Conservation (phyloP, 92 coral and sea anemone genomes). For the Ricordea florida region DNA sequence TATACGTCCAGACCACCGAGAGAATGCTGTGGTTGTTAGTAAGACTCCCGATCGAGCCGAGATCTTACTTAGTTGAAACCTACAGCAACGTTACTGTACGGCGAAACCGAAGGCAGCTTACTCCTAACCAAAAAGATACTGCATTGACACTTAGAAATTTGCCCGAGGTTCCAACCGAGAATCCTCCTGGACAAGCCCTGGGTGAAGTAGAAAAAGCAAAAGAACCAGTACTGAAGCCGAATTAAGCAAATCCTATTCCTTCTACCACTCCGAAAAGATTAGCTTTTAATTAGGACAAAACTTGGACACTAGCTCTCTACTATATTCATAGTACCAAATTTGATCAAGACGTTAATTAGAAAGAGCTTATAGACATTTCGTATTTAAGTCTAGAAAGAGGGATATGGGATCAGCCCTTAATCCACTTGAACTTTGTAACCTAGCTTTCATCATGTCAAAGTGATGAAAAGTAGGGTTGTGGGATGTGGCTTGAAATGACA, state of each 20-base stretch:
- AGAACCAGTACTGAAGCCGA: background rate
- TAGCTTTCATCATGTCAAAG: too few relatives aligned
- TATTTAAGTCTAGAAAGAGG: constrained; percentile 25
- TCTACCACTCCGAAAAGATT: background rate
- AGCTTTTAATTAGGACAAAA: background rate
- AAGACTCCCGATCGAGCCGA: constrained; percentile 26
- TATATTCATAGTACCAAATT: background rate
- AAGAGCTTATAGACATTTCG: constrained; percentile 1
- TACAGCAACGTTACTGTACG: background rate
- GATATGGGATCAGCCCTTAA: constrained; percentile 26
- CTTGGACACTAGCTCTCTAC: background rate
- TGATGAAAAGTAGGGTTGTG: too few relatives aligned
- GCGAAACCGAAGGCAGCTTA: constrained; percentile 24
- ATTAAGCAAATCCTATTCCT: background rate
- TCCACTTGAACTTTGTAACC: too few relatives aligned
- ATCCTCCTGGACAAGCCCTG: constrained; percentile 3
- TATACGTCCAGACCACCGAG: constrained; percentile 13
- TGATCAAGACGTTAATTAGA: background rate
- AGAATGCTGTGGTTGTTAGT: constrained; percentile 16
- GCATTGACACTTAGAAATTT: background rate
- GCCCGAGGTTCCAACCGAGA: background rate
- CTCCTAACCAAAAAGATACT: constrained; percentile 23
- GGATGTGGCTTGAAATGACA: too few relatives aligned
- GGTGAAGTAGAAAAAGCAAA: background rate
- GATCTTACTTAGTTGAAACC: constrained; percentile 5